Base-by-base conservation (phyloP, 92 coral and sea anemone genomes). In the Palythoa caribaeorum region DNA sequence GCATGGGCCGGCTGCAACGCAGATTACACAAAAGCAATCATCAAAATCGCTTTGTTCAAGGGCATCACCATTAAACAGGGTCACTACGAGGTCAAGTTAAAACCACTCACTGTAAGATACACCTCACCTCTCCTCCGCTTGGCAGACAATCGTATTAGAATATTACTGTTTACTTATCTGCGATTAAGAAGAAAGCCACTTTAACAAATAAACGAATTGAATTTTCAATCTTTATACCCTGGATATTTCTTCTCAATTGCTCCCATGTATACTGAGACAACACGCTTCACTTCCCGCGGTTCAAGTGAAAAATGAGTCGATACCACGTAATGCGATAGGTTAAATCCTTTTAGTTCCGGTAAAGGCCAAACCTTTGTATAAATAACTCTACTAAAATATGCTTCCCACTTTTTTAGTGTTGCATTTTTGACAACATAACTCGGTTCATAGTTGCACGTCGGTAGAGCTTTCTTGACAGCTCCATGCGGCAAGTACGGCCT, bases 371-470 rank as follows among this genome's bases (percentile, higher is more conserved):
- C 84, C 38, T 57, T 79, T 12, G 72, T 36, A 35, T 79, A 8
- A 2, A 79, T 79, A 37, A 79, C 65, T 17, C 55, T 79, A 14
- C 71, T 0, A 38, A 1, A 13, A 60, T 57, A 79, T 12, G 84
- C 84, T 52, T 79, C 84, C 84, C 84, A 79, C 55, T 51, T 79
- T 44, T n/a, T 17, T 2, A 79, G 72, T 54, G 37, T 79, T 17
- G 15, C 59, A 35, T 19, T 62, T 0, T 39, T 60, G 15, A 79
- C 52, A 13, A 79, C 7, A 39, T 79, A 79, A 16, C 84, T 79
- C 2, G 84, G 84, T 14, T 79, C 52, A 10, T 79, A 79, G 4
- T 79, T 38, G 35, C 84, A 79, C 1, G 35, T 40, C 9, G 84
- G 84, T 8, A 79, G 84, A 14, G 84, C 84, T 44, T 16, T 37